phyloP scores from a whole-genome alignment of 2,888 invertebrate species.

The Lepidocyrtoides sp. region DNA sequence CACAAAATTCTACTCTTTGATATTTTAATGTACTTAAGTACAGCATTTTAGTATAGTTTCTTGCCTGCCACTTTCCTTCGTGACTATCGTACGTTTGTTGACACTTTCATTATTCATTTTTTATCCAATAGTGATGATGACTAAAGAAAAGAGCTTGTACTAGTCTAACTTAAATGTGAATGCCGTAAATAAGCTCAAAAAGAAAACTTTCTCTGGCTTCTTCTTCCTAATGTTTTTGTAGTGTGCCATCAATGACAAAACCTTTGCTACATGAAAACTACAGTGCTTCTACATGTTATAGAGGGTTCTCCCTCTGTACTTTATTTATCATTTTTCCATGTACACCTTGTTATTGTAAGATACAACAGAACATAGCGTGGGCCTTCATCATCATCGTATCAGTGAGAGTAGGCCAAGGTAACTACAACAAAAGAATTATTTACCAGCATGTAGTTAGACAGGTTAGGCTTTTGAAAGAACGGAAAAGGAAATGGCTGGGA shows the following conservation, averaged over 20 bases:
- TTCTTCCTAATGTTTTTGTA: not conserved
- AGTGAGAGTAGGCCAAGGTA: slow-evolving; percentile 53
- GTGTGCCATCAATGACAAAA: not conserved
- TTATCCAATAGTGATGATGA: not conserved
- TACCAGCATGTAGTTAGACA: not conserved
- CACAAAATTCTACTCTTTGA: slow-evolving; percentile 21
- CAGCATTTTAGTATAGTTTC: not conserved
- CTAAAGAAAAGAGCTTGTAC: not conserved
- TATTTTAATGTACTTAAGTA: slow-evolving; percentile 55
- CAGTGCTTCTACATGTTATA: too few relatives aligned
- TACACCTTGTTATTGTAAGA: not conserved
- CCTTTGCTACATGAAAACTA: too few relatives aligned
- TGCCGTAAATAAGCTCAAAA: not conserved
- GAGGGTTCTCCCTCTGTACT: too few relatives aligned
- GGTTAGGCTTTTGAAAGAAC: not conserved
- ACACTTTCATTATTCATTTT: slow-evolving; percentile 64
- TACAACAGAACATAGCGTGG: not conserved
- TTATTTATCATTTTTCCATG: slow-evolving; percentile 4
- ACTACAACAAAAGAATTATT: not conserved
- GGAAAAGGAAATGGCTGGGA: slow-evolving; percentile 6
- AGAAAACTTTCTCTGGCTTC: slow-evolving; percentile 10
- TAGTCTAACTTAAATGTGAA: not conserved
- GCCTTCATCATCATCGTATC: not conserved
- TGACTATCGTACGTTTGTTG: slow-evolving; percentile 2
- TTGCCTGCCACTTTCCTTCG: not conserved